These are phyloP conservation scores for Charanyca ferruginea DNA, from an alignment of 2,888 invertebrate species.

Conservation along the genomic window DNA sequence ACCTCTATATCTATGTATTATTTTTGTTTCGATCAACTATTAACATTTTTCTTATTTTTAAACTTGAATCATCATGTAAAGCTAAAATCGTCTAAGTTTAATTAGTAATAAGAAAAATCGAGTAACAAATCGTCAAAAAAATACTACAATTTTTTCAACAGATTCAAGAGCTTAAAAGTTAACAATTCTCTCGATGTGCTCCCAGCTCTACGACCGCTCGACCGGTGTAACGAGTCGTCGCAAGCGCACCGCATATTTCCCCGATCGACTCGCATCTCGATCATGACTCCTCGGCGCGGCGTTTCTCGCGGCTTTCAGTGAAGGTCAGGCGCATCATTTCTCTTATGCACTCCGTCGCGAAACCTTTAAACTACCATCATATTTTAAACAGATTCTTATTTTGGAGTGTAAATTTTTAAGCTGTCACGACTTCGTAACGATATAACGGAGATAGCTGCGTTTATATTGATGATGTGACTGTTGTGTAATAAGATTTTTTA, in stretches of 20 bases:
- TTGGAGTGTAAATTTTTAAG: constrained; percentile 66
- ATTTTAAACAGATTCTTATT: constrained; percentile 62
- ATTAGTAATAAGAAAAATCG: too few relatives aligned
- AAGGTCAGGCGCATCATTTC: constrained; percentile 77
- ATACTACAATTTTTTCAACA: not conserved
- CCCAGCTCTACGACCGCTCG: constrained; percentile 30
- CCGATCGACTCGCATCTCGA: constrained; percentile 66
- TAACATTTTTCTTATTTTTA: too few relatives aligned
- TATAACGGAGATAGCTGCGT: constrained; percentile 44
- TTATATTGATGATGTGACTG: constrained; percentile 49
- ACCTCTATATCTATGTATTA: too few relatives aligned
- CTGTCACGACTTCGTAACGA: constrained; percentile 53
- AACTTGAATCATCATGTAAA: too few relatives aligned
- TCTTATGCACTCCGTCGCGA: constrained; percentile 66
- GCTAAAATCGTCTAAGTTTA: not conserved
- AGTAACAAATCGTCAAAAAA: too few relatives aligned
- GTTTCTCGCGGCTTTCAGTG: constrained; percentile 69
- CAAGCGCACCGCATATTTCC: constrained; percentile 69
- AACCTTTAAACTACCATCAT: constrained; percentile 66
- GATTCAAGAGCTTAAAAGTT: constrained; percentile 5
- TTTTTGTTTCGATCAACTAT: too few relatives aligned
- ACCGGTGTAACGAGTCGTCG: constrained; percentile 41
- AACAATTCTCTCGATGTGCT: constrained; percentile 50
- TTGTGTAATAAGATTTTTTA: constrained; percentile 57
- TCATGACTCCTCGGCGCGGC: constrained; percentile 57